phyloP scores from a whole-genome alignment of 2,113 vertebrate species.

The Microtus ochrogaster region DNA sequence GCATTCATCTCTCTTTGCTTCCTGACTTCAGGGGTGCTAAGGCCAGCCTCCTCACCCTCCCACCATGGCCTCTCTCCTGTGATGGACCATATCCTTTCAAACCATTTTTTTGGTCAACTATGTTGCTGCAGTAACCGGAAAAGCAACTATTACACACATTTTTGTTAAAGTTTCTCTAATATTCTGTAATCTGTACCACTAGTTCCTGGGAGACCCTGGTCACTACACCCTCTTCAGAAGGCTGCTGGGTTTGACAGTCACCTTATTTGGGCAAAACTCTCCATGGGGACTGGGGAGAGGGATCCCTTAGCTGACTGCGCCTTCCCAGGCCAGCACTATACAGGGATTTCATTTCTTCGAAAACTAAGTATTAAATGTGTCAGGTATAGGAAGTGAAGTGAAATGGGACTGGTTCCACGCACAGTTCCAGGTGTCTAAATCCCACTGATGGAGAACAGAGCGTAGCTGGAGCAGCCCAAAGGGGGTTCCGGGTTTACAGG shows the following conservation, averaged over 20 bases:
- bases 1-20: neutral
- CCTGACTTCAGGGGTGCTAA: neutral
- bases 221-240: neutral
- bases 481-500: neutral
- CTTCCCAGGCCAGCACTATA: constrained; percentile 50
- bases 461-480: neutral
- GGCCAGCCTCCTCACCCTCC: too few species aligned
- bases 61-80: neutral
- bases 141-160: neutral
- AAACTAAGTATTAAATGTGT: constrained; percentile 81
- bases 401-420: constrained; percentile 79
- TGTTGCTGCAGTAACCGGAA: neutral
- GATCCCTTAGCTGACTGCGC: neutral
- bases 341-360: constrained; percentile 78
- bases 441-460: constrained; percentile 78
- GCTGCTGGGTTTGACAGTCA: neutral
- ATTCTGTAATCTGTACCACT: neutral
- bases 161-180: neutral
- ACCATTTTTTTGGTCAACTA: neutral
- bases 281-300: neutral
- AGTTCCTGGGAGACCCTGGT: neutral
- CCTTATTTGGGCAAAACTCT: neutral
- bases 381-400: constrained; percentile 80
- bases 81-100: too few species aligned
- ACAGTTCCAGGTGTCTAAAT: constrained; percentile 80